Conservation (phyloP, 2,113 vertebrate species). For the Colius striatus region DNA sequence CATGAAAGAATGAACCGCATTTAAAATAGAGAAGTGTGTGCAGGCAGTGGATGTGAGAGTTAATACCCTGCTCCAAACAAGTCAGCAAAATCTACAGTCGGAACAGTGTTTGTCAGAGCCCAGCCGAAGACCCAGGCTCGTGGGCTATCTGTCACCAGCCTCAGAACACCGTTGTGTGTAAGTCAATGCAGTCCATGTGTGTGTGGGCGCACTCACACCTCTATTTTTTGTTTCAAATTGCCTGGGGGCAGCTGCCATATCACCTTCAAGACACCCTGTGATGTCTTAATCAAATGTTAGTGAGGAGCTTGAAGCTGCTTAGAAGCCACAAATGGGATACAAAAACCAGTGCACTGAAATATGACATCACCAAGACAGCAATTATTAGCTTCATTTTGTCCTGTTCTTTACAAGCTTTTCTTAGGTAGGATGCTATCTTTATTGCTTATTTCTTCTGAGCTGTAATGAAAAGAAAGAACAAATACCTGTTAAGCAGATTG, state of each 20-base stretch:
- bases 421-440: background rate
- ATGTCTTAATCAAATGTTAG: slow-evolving; percentile 59
- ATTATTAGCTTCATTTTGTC: background rate
- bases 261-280: background rate
- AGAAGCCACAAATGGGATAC: background rate
- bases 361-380: background rate
- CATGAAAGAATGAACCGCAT: slow-evolving; percentile 58
- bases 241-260: slow-evolving; percentile 14
- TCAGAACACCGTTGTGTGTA: background rate
- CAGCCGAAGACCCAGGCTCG: background rate
- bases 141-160: slow-evolving; percentile 33
- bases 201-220: slow-evolving; percentile 36
- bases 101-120: background rate
- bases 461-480: background rate
- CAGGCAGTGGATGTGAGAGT: slow-evolving; percentile 37
- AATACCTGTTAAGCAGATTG: background rate
- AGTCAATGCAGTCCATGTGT: slow-evolving; percentile 27
- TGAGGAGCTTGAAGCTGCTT: background rate
- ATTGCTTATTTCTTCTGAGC: background rate
- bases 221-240: slow-evolving; percentile 38
- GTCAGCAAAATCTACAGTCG: slow-evolving; percentile 15
- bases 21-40: slow-evolving; percentile 44
- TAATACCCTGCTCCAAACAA: slow-evolving; percentile 52
- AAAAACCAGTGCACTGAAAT: background rate
- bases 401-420: background rate